phyloP scores from a whole-genome alignment of 2,113 vertebrate genomes.

The pig (Sus scrofa) region T2T-Sscrofa CM000825.6:79951501-79952000 shows the following conservation, averaged over 20 bases:
- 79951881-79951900: constrained; percentile 90
- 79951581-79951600: neutral
- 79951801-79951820: constrained; percentile 95
- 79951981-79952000: neutral
- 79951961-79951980: neutral
- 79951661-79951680: constrained; percentile 15
- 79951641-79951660: neutral
- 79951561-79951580: neutral
- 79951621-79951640: neutral
- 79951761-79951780: constrained; percentile 95
- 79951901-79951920: neutral
- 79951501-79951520: too few species aligned
- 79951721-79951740: constrained; percentile 88
- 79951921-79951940: neutral
- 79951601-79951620: neutral
- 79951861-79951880: constrained; percentile 95
- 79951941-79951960: fast-evolving
- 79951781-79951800: constrained; percentile 97
- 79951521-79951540: too few species aligned
- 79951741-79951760: constrained; percentile 89
- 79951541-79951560: too few species aligned
- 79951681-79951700: constrained; percentile 88
- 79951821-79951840: constrained; percentile 86
- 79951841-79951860: constrained; percentile 96
- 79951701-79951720: constrained; percentile 93